Base-by-base conservation (phyloP, 1,140 invertebrate genomes). In the Aculops lycopersici region DNA sequence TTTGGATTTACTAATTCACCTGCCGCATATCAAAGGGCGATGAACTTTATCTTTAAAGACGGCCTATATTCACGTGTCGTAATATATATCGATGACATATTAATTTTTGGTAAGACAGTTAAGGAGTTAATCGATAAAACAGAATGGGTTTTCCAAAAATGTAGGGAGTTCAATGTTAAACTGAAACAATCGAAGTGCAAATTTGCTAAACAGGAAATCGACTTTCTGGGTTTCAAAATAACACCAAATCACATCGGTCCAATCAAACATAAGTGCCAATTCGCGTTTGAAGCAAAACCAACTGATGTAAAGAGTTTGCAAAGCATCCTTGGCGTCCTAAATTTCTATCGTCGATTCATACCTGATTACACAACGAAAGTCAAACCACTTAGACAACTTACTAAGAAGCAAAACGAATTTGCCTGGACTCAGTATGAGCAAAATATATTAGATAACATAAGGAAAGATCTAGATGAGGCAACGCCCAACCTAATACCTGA, bases 21-120 rank as follows among this genome's bases (percentile, higher is more conserved):
- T 5, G 31, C 43, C 1, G 46, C 43, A 2, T 61, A 58, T 41
- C 51, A 54, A 40, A 39, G 58, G 4, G 20, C 55, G 0, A 53
- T 58, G 2, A 52, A 55, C 39, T 17, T 31, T 15, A 16, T 42
- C n/a, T 20, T 46, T n/a, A 35, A 17, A 41, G 18, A 16, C 17
- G 13, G 17, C 16, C 3, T 5, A 14, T 20, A 19, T 12, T 8
- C 5, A 12, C 21, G 35, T 35, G 4, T 3, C 18, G 14, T 43
- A n/a, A 17, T 21, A 1, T 45, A 46, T 35, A n/a, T 45, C 2
- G 45, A 46, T 36, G 43, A 46, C 31, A 36, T 46, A 8, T 2
- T 46, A 2, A 37, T 45, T 1, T 14, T 15, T 3, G 17, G 17
- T 3, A 21, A 37, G n/a, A 24, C 20, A 19, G 2, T 15, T 3